Conservation (phyloP, 2,888 invertebrate genomes). For the Anaspis maculata region DNA sequence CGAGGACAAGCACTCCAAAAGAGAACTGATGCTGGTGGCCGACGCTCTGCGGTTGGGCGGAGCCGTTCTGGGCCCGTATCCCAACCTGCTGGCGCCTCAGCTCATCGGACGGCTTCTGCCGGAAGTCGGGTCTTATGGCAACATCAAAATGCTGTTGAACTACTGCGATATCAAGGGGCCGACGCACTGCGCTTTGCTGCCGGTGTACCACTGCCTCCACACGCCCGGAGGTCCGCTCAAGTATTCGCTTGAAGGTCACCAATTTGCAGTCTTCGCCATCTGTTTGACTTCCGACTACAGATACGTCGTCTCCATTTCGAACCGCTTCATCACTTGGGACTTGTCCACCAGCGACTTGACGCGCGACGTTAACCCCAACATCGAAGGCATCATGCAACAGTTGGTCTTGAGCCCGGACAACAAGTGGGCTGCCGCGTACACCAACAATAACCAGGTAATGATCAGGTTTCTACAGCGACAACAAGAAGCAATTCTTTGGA, state of each 20-base stretch:
- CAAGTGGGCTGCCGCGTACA: constrained; percentile 90
- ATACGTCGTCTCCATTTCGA: constrained; percentile 93
- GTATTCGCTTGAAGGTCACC: constrained; percentile 96
- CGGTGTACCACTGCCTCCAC: constrained; percentile 91
- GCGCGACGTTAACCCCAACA: constrained; percentile 83
- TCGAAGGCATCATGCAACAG: constrained; percentile 95
- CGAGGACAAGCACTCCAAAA: constrained; percentile 71
- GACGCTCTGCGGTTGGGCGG: constrained; percentile 91
- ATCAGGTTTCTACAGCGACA: too few relatives aligned
- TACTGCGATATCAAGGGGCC: constrained; percentile 90
- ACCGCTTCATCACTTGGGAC: constrained; percentile 95
- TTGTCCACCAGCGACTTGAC: constrained; percentile 91
- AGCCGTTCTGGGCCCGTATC: constrained; percentile 83
- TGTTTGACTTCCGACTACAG: constrained; percentile 82
- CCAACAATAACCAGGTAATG: constrained; percentile 79
- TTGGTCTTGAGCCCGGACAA: constrained; percentile 89
- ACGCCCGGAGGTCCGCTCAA: constrained; percentile 98
- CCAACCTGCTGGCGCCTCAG: constrained; percentile 94
- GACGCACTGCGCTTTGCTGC: constrained; percentile 81
- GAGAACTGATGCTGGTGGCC: constrained; percentile 85
- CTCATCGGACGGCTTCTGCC: constrained; percentile 86
- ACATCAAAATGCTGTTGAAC: constrained; percentile 77
- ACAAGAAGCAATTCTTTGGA: not conserved
- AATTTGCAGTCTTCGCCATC: constrained; percentile 93
- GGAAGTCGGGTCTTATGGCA: constrained; percentile 73